A percentile compares a stretch with the other conserved stretches of the same genome.
Conservation (phyloP, 2,113 vertebrate species). For the Chunga burmeisteri region DNA sequence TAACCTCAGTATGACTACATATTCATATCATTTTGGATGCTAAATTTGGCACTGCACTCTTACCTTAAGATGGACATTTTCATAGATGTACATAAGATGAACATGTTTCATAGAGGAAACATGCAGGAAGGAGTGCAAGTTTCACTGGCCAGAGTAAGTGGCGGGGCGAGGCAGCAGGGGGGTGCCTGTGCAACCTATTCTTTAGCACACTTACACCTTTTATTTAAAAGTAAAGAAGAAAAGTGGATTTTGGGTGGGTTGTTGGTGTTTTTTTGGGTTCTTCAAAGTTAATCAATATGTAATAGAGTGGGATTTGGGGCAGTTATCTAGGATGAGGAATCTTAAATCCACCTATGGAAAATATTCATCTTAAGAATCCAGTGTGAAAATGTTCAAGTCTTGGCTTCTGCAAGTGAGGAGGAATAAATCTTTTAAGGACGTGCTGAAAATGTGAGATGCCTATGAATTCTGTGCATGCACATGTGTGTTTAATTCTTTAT, state of each 20-base stretch:
- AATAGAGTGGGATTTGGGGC: background rate
- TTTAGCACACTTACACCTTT: background rate
- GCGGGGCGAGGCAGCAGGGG: accelerated
- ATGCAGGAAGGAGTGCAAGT: background rate
- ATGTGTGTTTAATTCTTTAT: background rate
- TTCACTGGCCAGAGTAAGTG: background rate
- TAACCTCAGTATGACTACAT: background rate
- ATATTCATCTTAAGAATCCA: background rate
- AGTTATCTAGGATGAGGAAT: background rate
- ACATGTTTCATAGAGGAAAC: background rate
- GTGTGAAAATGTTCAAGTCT: background rate
- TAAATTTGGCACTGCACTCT: background rate
- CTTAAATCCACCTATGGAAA: background rate
- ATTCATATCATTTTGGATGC: background rate
- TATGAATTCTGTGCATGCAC: background rate
- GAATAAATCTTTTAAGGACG: background rate
- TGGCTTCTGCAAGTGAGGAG: background rate
- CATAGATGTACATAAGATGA: background rate
- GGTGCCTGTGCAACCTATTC: background rate
- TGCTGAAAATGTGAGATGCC: background rate
- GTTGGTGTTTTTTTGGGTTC: background rate
- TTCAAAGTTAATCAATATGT: background rate
- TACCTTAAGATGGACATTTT: background rate
- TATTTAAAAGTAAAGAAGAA: background rate
- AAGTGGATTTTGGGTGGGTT: background rate